Percentiles rank a stretch among this genome's conserved stretches.
Conservation (phyloP, 53 echinoderm and acorn worm genomes). For the Stichopus horrens region DNA sequence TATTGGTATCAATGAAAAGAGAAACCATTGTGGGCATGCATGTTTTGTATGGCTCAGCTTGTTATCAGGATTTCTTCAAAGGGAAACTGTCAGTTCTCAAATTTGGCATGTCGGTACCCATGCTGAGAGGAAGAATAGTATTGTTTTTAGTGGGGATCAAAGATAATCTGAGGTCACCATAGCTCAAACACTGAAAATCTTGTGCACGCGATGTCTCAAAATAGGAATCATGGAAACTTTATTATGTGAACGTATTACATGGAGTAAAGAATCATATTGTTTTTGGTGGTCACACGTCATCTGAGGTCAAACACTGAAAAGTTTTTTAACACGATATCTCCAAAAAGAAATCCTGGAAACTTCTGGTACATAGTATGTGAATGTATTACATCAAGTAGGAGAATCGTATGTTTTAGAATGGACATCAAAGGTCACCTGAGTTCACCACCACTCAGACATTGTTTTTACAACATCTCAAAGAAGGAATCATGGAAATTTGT, state of each 20-base stretch:
- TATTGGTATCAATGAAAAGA: too few relatives aligned
- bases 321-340: too few relatives aligned
- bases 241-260: neutral
- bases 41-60: too few relatives aligned
- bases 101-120: too few relatives aligned
- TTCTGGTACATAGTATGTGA: too few relatives aligned
- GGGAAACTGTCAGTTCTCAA: too few relatives aligned
- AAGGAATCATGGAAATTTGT: neutral
- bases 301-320: neutral
- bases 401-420: neutral
- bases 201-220: neutral
- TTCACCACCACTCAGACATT: neutral
- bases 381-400: too few relatives aligned
- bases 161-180: neutral
- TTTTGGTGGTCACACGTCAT: neutral
- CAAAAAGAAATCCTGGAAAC: too few relatives aligned
- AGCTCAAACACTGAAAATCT: neutral
- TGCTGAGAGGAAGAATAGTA: too few relatives aligned
- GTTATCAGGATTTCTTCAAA: too few relatives aligned
- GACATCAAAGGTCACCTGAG: neutral
- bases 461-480: neutral
- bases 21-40: too few relatives aligned
- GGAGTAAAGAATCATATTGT: neutral
- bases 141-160: neutral
- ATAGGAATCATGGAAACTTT: neutral